Evolutionary conservation across 2,888 invertebrate species (phyloP).

Genomic region (Trissonchulus sp.): DNA sequence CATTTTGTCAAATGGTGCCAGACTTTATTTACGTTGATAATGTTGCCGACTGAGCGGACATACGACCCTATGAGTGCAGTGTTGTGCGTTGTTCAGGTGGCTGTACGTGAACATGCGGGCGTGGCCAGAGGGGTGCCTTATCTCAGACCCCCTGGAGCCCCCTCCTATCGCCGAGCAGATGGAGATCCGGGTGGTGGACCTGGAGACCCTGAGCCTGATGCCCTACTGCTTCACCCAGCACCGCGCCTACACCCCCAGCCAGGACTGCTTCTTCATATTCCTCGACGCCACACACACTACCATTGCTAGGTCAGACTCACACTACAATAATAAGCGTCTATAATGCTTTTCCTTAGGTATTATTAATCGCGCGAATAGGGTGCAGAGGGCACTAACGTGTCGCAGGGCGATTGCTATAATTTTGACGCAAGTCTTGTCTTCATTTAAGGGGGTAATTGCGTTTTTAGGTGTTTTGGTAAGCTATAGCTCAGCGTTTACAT

Average conservation of each 20-base stretch:
- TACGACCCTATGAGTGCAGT: too few relatives aligned
- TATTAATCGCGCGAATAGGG: too few relatives aligned
- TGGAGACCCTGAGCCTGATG: constrained; percentile 63
- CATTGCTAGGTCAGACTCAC: constrained; percentile 73
- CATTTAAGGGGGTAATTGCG: too few relatives aligned
- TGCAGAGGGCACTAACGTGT: too few relatives aligned
- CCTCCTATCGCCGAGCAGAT: constrained; percentile 79
- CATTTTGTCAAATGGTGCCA: too few relatives aligned
- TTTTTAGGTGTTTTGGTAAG: too few relatives aligned
- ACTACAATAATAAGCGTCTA: background rate
- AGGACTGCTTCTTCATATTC: constrained; percentile 78
- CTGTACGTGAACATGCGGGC: constrained; percentile 75
- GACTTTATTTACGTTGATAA: too few relatives aligned
- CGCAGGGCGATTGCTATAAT: too few relatives aligned
- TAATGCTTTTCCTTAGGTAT: background rate
- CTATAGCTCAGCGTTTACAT: too few relatives aligned
- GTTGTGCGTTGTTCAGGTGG: too few relatives aligned
- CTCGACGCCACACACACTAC: constrained; percentile 73
- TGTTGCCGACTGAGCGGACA: too few relatives aligned
- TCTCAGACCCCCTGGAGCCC: constrained; percentile 69
- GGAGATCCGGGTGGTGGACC: constrained; percentile 76
- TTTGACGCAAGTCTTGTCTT: too few relatives aligned
- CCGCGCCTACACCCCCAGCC: constrained; percentile 74
- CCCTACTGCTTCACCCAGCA: constrained; percentile 61
- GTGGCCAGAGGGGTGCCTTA: constrained; percentile 70